Conservation (phyloP, 2,113 vertebrate genomes). For the Onychostoma macrolepis region DNA sequence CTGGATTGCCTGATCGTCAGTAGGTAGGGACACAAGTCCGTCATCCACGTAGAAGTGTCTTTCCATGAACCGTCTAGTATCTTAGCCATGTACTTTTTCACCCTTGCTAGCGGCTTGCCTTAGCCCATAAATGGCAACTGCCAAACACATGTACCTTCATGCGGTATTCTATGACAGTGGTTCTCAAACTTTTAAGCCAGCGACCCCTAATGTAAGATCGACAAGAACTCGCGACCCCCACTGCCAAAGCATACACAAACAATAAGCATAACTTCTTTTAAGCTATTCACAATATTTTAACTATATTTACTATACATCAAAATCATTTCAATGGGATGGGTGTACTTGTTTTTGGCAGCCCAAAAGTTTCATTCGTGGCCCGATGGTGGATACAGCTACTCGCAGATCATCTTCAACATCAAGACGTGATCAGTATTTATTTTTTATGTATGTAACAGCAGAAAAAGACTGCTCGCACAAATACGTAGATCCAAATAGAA, state of each 20-base stretch:
- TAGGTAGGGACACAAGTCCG: conserved; percentile 14
- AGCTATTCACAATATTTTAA: neutral
- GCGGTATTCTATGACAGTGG: neutral
- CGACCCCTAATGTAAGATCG: too few relatives aligned
- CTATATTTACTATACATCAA: neutral
- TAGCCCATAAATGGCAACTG: neutral
- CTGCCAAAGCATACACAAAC: too few relatives aligned
- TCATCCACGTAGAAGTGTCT: conserved; percentile 46
- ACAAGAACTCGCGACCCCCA: too few relatives aligned
- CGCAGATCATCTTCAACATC: neutral
- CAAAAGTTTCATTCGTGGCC: neutral
- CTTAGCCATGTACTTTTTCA: neutral
- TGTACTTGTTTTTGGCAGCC: neutral
- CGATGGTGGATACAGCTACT: neutral
- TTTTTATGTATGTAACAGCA: neutral
- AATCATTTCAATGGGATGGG: neutral
- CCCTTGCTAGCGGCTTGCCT: neutral
- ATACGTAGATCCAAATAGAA: neutral
- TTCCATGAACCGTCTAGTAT: conserved; percentile 4
- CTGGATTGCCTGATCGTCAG: too few relatives aligned
- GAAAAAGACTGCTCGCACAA: neutral
- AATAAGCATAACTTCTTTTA: neutral
- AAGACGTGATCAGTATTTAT: neutral
- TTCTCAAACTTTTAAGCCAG: too few relatives aligned
- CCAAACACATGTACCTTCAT: neutral